Percentiles rank a stretch among this genome's conserved stretches.
phyloP scores from a whole-genome alignment of 2,113 vertebrate species.

The Cololabis saira region DNA sequence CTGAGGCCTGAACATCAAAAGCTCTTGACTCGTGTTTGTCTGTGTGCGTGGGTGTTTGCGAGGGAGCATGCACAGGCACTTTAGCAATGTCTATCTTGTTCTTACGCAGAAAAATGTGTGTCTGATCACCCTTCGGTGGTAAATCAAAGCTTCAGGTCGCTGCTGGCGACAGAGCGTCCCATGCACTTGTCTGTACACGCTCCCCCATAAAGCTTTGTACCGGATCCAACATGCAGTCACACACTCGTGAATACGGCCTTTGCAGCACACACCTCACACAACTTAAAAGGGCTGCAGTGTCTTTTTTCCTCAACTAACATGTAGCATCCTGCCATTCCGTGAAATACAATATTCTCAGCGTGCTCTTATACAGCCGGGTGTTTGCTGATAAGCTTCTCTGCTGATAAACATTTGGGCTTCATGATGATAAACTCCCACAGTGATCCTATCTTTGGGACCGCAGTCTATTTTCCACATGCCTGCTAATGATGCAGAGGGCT shows the following conservation, averaged over 20 bases:
- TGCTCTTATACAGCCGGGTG: conserved; percentile 11
- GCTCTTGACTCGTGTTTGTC: conserved; percentile 5
- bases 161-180: conserved; percentile 64
- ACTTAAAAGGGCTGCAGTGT: conserved; percentile 48
- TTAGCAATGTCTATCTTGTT: conserved; percentile 14
- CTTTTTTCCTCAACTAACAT: conserved; percentile 57
- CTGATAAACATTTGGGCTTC: conserved; percentile 43
- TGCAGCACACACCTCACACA: conserved; percentile 24
- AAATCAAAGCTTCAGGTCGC: conserved; percentile 68
- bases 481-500: conserved; percentile 67
- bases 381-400: conserved; percentile 45
- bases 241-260: conserved; percentile 16
- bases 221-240: conserved; percentile 47
- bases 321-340: conserved; percentile 65
- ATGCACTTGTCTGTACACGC: conserved; percentile 72
- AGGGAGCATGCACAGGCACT: conserved; percentile 12
- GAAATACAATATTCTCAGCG: conserved; percentile 46
- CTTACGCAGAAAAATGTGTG: conserved; percentile 65
- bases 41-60: conserved; percentile 24
- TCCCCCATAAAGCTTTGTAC: conserved; percentile 53
- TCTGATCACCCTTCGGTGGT: conserved; percentile 59
- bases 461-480: conserved; percentile 38
- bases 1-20: conserved; percentile 59
- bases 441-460: conserved; percentile 7
- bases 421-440: conserved; percentile 36